A percentile compares a stretch with the other conserved stretches of the same genome.
Conservation (phyloP, 1,140 invertebrate species). For the Drosophila grimshawi region DNA sequence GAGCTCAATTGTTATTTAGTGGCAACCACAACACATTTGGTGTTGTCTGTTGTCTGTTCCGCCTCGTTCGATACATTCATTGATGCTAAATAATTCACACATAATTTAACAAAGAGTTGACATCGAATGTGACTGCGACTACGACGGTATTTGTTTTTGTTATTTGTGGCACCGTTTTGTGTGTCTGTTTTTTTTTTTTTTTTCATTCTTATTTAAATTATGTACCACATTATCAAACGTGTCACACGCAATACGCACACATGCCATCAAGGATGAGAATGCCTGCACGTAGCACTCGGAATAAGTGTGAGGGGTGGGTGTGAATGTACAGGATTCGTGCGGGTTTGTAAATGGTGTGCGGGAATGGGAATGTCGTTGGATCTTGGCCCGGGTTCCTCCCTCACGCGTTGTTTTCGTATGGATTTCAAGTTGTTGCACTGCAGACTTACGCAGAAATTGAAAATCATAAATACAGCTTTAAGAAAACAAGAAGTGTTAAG, state of each 20-base stretch:
- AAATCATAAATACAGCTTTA: slow-evolving; percentile 52
- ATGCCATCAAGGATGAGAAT: slow-evolving; percentile 23
- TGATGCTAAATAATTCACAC: slow-evolving; percentile 64
- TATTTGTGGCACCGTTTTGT: slow-evolving; percentile 26
- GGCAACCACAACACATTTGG: slow-evolving; percentile 29
- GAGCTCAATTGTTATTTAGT: slow-evolving; percentile 27
- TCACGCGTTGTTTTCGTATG: slow-evolving; percentile 36
- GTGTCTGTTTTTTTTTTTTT: slow-evolving; percentile 1
- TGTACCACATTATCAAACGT: slow-evolving; percentile 68
- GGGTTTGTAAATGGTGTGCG: neutral
- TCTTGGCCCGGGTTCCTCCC: neutral
- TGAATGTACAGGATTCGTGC: neutral
- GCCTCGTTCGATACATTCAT: slow-evolving; percentile 48
- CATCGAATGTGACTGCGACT: slow-evolving; percentile 29
- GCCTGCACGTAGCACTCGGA: slow-evolving; percentile 32
- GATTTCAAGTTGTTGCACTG: slow-evolving; percentile 52
- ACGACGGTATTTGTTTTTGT: slow-evolving; percentile 37
- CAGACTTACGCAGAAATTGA: slow-evolving; percentile 50
- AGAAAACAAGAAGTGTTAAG: slow-evolving; percentile 22
- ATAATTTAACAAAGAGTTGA: slow-evolving; percentile 68
- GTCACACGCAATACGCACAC: slow-evolving; percentile 43
- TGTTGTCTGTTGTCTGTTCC: slow-evolving; percentile 19
- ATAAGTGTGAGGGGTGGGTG: neutral
- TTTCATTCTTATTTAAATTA: slow-evolving; percentile 57
- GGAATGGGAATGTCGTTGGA: neutral